Conservation (phyloP, 1,140 invertebrate genomes). For the Drosophila murphyi region DNA sequence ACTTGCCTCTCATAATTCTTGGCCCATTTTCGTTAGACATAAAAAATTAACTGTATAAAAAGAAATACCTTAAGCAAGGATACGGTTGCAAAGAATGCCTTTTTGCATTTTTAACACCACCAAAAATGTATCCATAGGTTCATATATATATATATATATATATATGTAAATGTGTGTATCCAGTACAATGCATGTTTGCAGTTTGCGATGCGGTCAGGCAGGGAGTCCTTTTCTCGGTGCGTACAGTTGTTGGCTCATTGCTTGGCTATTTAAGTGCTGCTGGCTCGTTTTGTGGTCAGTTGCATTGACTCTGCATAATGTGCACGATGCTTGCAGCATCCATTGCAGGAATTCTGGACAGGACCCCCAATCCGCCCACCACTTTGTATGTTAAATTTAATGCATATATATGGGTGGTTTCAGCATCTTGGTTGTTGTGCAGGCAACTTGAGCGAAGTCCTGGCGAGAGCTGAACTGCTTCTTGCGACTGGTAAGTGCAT, state of each 20-base stretch:
- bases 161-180: neutral
- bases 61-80: constrained; percentile 35
- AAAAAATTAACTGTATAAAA: constrained; percentile 66
- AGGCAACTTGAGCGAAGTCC: constrained; percentile 1
- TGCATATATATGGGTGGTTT: constrained; percentile 1
- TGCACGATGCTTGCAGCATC: neutral
- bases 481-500: constrained; percentile 58
- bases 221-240: constrained; percentile 27
- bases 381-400: constrained; percentile 54
- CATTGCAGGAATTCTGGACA: neutral
- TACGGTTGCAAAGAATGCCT: constrained; percentile 40
- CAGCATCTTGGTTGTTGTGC: constrained; percentile 9
- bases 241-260: constrained; percentile 24
- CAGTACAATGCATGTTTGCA: constrained; percentile 18
- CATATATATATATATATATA: constrained; percentile 30
- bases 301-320: constrained; percentile 53
- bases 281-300: constrained; percentile 61
- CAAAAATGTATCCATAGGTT: constrained; percentile 7
- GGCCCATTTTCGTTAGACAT: constrained; percentile 54
- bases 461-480: constrained; percentile 24
- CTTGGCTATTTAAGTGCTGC: constrained; percentile 33
- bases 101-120: constrained; percentile 58
- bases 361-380: neutral
- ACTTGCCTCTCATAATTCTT: constrained; percentile 50
- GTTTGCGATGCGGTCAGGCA: constrained; percentile 41